Conservation (phyloP, 1,140 invertebrate species). For the Trypoxylus dichotomus region DNA sequence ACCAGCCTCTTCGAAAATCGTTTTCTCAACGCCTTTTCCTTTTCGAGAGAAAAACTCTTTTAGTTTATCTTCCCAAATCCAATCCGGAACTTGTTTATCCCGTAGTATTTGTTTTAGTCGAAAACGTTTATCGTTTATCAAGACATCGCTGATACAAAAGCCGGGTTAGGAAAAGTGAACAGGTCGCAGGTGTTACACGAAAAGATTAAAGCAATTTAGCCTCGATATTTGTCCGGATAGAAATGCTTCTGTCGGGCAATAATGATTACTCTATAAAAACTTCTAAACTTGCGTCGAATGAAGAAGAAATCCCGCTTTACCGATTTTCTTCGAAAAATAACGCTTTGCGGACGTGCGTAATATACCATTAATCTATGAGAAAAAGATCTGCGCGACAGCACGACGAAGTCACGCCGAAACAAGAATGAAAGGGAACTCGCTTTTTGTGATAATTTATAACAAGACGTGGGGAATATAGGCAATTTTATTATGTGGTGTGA, state of each 20-base stretch:
- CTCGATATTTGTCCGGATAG: constrained; percentile 39
- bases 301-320: background rate
- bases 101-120: constrained; percentile 15
- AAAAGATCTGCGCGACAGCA: too few relatives aligned
- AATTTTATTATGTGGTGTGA: too few relatives aligned
- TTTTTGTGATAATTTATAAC: too few relatives aligned
- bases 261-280: constrained; percentile 39
- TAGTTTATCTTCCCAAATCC: background rate
- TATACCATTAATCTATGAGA: too few relatives aligned
- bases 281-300: background rate
- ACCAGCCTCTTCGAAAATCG: background rate
- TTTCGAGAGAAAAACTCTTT: background rate
- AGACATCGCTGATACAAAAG: background rate
- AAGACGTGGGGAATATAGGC: too few relatives aligned
- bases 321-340: background rate
- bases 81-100: background rate
- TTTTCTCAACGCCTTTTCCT: background rate
- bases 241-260: constrained; percentile 34
- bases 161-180: background rate
- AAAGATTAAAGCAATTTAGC: constrained; percentile 43
- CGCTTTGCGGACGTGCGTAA: background rate
- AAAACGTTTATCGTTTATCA: constrained; percentile 16
- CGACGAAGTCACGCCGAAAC: too few relatives aligned
- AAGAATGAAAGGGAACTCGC: too few relatives aligned
- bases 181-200: constrained; percentile 37